Evolutionary conservation across 1,140 invertebrate species (phyloP).

Genomic region (Diabrotica virgifera): DNA sequence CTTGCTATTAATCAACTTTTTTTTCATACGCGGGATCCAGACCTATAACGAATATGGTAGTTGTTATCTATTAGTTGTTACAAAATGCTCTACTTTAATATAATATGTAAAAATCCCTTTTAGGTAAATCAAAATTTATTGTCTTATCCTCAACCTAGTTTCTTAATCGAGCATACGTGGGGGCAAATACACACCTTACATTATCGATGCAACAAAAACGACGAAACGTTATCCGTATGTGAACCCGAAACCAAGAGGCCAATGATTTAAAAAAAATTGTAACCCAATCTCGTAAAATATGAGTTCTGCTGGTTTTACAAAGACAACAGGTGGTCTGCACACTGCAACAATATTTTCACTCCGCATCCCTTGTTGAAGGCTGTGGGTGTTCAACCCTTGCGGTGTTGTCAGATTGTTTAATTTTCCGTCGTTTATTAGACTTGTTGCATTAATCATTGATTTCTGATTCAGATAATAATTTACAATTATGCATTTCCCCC

Average conservation of each 20-base stretch:
- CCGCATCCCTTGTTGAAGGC: neutral
- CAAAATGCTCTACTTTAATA: no score
- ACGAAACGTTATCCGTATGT: neutral
- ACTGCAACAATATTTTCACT: neutral
- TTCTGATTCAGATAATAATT: no score
- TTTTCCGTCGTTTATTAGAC: no score
- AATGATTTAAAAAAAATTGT: neutral
- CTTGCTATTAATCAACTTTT: no score
- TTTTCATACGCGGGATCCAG: no score
- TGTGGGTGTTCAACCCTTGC: neutral
- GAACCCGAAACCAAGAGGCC: neutral
- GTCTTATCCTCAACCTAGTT: neutral
- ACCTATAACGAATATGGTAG: no score
- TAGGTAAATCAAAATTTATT: neutral
- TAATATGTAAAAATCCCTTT: no score
- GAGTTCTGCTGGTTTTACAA: neutral
- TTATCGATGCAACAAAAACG: neutral
- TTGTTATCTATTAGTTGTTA: no score
- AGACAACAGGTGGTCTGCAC: neutral
- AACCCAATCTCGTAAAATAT: neutral
- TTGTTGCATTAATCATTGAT: no score
- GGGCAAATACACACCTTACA: neutral
- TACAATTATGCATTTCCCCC: no score
- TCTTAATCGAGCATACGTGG: neutral
- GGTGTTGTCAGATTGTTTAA: neutral